Conservation (phyloP, 2,797 vertebrate species). For the Numenius phaeopus region DNA sequence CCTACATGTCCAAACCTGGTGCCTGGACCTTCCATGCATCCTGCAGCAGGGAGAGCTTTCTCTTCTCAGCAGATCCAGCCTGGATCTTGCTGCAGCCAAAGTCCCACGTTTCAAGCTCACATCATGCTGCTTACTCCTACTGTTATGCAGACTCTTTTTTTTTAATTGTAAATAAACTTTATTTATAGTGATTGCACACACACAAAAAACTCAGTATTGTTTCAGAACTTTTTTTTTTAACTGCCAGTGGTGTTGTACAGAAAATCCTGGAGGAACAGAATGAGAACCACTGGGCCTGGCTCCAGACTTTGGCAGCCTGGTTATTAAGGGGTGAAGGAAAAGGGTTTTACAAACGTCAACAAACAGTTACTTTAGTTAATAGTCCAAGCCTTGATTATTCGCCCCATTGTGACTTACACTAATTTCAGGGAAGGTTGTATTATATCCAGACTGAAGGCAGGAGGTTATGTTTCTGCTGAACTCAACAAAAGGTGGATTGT, state of each 20-base stretch:
- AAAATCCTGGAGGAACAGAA: neutral
- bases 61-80: neutral
- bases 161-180: neutral
- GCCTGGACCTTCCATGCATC: neutral
- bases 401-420: neutral
- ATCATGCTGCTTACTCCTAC: neutral
- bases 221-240: neutral
- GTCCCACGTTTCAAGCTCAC: neutral
- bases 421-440: constrained; percentile 21
- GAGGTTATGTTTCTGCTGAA: constrained; percentile 56
- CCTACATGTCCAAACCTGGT: neutral
- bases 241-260: accelerated
- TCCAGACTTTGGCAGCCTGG: neutral
- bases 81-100: neutral
- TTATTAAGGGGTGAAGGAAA: neutral
- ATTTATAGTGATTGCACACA: neutral
- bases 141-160: neutral
- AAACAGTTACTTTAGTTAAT: constrained; percentile 3
- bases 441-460: constrained; percentile 22
- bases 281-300: neutral
- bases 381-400: neutral
- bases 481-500: constrained; percentile 65
- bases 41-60: neutral
- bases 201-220: neutral
- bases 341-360: neutral